A percentile compares a stretch with the other conserved stretches of the same genome.
Evolutionary conservation across 2,113 vertebrate genomes (phyloP).

Genomic region (Danionella cerebrum): DNA sequence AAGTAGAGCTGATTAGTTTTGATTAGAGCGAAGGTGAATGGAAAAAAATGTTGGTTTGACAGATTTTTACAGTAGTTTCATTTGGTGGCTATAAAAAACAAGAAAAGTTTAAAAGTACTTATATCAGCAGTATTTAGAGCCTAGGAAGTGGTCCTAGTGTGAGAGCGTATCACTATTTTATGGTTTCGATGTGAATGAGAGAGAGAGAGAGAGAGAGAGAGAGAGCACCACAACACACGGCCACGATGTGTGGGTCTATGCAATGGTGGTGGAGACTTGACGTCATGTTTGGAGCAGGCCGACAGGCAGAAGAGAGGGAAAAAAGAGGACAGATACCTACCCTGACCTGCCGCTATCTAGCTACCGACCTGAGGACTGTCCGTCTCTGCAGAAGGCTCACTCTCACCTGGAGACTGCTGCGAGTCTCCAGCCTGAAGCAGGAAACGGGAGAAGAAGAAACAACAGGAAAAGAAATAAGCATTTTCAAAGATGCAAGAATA

Average conservation of each 20-base stretch:
- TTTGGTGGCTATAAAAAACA: too few species aligned
- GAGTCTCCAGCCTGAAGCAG: constrained; percentile 82
- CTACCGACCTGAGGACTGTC: constrained; percentile 96
- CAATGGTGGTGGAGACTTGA: constrained; percentile 18
- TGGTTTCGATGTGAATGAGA: too few species aligned
- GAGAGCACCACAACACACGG: constrained; percentile 29
- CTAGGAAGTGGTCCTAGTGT: too few species aligned
- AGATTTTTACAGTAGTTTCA: too few species aligned
- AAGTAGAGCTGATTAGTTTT: too few species aligned
- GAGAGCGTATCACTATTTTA: too few species aligned
- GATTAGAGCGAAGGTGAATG: too few species aligned
- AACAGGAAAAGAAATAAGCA: neutral
- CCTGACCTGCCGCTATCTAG: constrained; percentile 93
- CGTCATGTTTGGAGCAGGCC: constrained; percentile 33
- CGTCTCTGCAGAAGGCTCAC: constrained; percentile 86
- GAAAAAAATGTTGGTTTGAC: too few species aligned
- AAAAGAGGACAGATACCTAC: constrained; percentile 88
- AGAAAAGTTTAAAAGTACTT: too few species aligned
- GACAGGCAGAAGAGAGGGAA: constrained; percentile 23
- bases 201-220: constrained; percentile 1
- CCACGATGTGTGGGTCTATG: constrained; percentile 30
- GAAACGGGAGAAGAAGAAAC: neutral
- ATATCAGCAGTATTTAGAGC: too few species aligned
- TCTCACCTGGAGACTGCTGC: constrained; percentile 87
- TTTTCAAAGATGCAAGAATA: neutral